Conservation (phyloP, 2,888 invertebrate species). For the Cheilosia urbana region DNA sequence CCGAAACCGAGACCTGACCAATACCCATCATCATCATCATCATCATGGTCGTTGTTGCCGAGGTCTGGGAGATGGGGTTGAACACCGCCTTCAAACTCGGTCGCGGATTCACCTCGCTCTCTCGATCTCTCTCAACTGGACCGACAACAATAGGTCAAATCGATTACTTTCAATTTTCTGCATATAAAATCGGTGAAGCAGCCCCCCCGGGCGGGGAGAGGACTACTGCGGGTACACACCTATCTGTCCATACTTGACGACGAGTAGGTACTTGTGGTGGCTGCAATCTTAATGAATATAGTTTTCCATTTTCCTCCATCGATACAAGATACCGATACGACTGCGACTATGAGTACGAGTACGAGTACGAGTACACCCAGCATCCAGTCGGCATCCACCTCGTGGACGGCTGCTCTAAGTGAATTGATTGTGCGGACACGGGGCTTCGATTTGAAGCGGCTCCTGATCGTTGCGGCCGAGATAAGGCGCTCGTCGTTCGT, state of each 20-base stretch:
- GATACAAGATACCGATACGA: slow-evolving; percentile 14
- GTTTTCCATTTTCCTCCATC: slow-evolving; percentile 69
- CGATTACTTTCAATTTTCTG: slow-evolving; percentile 76
- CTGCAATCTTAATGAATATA: slow-evolving; percentile 71
- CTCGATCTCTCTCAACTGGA: slow-evolving; percentile 42
- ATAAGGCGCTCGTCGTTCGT: slow-evolving; percentile 66
- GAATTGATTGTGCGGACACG: slow-evolving; percentile 74
- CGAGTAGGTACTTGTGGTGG: slow-evolving; percentile 52
- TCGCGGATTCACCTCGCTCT: slow-evolving; percentile 34
- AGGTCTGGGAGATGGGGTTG: slow-evolving; percentile 29
- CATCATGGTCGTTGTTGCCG: neutral
- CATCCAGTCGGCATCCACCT: slow-evolving; percentile 4
- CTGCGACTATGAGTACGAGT: no score
- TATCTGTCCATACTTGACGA: slow-evolving; percentile 60
- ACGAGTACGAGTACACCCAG: neutral
- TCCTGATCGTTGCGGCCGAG: slow-evolving; percentile 69
- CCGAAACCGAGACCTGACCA: slow-evolving; percentile 43
- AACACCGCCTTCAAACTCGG: slow-evolving; percentile 29
- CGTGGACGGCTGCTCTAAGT: slow-evolving; percentile 47
- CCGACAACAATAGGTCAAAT: slow-evolving; percentile 75
- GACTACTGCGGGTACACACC: neutral
- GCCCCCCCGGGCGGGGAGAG: slow-evolving; percentile 29
- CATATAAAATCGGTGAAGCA: slow-evolving; percentile 62
- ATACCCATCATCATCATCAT: slow-evolving; percentile 64
- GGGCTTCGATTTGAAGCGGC: slow-evolving; percentile 72